A percentile compares a stretch with the other conserved stretches of the same genome.
These are phyloP conservation scores for Kryphioiulus occultus DNA, from an alignment of 2,888 invertebrate species.

Conservation along the genomic window DNA sequence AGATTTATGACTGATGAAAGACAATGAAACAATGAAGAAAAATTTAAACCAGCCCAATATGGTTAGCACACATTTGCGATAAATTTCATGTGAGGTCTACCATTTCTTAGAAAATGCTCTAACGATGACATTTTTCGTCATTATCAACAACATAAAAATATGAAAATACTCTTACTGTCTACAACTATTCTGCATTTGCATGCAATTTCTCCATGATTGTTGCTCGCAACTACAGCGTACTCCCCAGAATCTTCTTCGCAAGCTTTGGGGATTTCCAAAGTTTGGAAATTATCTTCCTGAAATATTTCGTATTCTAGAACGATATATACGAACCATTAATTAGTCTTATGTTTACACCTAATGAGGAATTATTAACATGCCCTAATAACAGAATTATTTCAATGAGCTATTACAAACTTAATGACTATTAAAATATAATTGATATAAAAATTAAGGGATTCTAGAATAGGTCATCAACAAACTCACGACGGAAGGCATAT, in stretches of 20 bases:
- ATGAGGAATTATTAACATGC: background rate
- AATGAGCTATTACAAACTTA: too few species aligned
- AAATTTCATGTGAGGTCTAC: background rate
- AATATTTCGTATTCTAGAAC: background rate
- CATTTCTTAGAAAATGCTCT: too few species aligned
- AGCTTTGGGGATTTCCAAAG: constrained; percentile 83
- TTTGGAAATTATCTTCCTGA: constrained; percentile 75
- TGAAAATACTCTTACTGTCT: constrained; percentile 67
- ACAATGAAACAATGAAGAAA: background rate
- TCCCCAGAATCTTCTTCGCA: constrained; percentile 79
- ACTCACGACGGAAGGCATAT: too few species aligned
- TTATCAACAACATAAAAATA: too few species aligned
- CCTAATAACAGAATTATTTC: background rate
- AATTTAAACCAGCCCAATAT: constrained; percentile 6
- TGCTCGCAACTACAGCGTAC: constrained; percentile 80
- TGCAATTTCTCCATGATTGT: constrained; percentile 81
- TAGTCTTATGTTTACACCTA: background rate
- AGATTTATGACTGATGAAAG: background rate
- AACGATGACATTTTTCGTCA: too few species aligned
- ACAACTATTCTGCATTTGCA: constrained; percentile 79
- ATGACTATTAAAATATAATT: too few species aligned
- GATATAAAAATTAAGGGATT: too few species aligned
- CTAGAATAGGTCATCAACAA: too few species aligned
- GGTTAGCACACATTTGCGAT: background rate
- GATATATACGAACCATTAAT: background rate